Percentiles rank a stretch among this genome's conserved stretches.
phyloP scores from a whole-genome alignment of 1,140 invertebrate genomes.

The Zaprionus africanus region DNA sequence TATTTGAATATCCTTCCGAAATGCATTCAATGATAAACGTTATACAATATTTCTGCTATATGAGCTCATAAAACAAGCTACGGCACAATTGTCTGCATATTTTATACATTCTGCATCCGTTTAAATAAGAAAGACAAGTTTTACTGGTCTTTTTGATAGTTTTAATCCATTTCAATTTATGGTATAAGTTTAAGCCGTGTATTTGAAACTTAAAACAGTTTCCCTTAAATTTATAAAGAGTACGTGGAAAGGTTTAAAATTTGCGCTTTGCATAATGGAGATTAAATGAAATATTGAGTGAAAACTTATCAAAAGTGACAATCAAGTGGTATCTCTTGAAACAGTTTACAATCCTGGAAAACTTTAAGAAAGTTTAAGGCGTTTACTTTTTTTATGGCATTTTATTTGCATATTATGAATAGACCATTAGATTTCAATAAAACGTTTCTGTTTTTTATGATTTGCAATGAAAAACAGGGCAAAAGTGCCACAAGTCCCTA shows the following conservation, averaged over 20 bases:
- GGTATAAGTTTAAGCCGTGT: no score
- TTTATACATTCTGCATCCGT: not conserved
- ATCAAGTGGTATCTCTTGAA: not conserved
- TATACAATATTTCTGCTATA: not conserved
- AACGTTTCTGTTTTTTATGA: conserved; percentile 37
- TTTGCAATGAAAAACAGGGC: conserved; percentile 17
- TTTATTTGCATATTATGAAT: conserved; percentile 74
- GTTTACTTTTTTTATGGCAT: conserved; percentile 44
- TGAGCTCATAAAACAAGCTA: not conserved
- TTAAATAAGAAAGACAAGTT: not conserved
- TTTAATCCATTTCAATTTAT: not conserved
- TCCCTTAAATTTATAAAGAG: no score
- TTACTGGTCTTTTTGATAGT: not conserved
- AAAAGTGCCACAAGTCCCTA: not conserved
- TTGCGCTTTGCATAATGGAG: not conserved
- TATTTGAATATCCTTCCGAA: no score
- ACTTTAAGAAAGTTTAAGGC: conserved; percentile 29
- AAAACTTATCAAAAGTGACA: not conserved
- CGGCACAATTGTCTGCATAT: not conserved
- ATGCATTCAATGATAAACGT: not conserved
- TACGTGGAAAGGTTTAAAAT: no score
- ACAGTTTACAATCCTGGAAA: not conserved
- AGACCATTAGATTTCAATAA: conserved; percentile 41
- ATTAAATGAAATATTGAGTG: not conserved
- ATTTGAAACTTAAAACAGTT: not conserved